Conservation (phyloP, 2,113 vertebrate genomes). For the Cyphomyrus discorhynchus region DNA sequence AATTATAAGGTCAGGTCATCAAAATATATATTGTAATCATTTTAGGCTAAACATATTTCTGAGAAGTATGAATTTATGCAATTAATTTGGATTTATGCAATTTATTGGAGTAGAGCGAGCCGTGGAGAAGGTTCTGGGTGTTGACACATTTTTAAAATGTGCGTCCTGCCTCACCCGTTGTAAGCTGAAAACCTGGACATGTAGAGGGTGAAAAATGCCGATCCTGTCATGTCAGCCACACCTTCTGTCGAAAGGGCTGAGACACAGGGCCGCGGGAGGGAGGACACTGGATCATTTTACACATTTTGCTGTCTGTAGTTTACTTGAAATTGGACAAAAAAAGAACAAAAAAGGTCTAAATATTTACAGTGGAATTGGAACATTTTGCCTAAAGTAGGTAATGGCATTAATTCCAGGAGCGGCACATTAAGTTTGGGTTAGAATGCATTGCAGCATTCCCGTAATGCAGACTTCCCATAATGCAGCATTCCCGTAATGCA, state of each 20-base stretch:
- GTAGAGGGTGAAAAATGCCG: background rate
- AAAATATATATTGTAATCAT: background rate
- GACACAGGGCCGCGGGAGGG: background rate
- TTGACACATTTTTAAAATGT: background rate
- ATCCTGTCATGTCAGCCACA: background rate
- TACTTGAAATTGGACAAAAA: background rate
- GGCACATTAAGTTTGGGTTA: background rate
- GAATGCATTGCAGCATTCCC: background rate
- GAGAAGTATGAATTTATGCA: background rate
- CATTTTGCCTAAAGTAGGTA: background rate
- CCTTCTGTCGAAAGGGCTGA: background rate
- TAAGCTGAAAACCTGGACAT: background rate
- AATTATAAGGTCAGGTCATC: background rate
- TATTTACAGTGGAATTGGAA: background rate
- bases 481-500: background rate
- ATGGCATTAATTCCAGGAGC: background rate
- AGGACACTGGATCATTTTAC: background rate
- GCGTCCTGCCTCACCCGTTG: background rate
- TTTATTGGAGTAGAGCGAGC: background rate
- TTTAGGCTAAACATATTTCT: background rate
- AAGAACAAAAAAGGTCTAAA: background rate
- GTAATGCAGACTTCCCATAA: too few species aligned
- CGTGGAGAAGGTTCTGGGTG: background rate
- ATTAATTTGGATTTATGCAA: background rate
- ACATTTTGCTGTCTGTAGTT: background rate